A percentile compares a stretch with the other conserved stretches of the same genome.
These are phyloP conservation scores for Prunella fulvescens DNA, from an alignment of 2,113 vertebrate species.

Conservation along the genomic window DNA sequence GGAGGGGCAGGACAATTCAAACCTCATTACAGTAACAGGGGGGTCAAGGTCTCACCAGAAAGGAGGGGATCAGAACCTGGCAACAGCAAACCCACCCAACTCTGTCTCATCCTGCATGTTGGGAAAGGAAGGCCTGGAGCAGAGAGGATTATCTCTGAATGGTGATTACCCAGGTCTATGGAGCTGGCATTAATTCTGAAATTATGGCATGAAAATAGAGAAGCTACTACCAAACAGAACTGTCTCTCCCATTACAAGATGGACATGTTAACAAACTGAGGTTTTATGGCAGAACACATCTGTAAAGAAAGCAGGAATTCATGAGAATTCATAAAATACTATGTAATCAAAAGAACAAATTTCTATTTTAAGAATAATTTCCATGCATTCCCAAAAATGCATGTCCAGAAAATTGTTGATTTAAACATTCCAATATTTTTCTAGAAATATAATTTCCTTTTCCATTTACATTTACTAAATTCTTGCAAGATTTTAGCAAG, in stretches of 20 bases:
- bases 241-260: not conserved
- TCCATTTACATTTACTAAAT: not conserved
- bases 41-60: not conserved
- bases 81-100: not conserved
- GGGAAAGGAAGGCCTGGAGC: not conserved
- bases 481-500: not conserved
- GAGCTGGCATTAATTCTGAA: constrained; percentile 34
- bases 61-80: not conserved
- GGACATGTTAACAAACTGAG: not conserved
- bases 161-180: not conserved
- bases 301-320: not conserved
- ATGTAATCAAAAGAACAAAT: not conserved
- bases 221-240: not conserved
- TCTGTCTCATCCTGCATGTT: not conserved
- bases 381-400: not conserved
- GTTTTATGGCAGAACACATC: not conserved
- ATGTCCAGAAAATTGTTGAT: not conserved
- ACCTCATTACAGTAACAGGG: not conserved
- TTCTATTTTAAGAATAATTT: not conserved
- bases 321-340: not conserved
- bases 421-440: not conserved
- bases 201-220: constrained; percentile 23
- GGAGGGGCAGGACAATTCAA: not conserved
- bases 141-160: constrained; percentile 51
- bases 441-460: not conserved